Evolutionary conservation across 2,797 vertebrate species (phyloP).

Genomic region (Schizothorax lantsangensis): DNA sequence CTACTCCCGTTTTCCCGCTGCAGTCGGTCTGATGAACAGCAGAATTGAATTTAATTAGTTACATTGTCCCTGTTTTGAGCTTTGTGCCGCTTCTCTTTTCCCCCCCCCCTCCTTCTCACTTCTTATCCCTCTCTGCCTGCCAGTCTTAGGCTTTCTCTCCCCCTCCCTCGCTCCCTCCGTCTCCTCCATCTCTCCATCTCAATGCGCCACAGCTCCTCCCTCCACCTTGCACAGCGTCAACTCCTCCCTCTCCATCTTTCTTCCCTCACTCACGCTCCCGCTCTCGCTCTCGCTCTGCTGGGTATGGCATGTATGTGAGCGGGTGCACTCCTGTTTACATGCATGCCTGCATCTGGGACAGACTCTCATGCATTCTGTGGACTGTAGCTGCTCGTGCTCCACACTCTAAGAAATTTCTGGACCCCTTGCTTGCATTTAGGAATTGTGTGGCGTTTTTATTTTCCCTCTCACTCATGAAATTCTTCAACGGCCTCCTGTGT

Average conservation of each 20-base stretch:
- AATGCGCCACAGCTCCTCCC: constrained; percentile 66
- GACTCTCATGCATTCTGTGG: constrained; percentile 52
- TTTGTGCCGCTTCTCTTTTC: constrained; percentile 46
- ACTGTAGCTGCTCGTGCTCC: constrained; percentile 39
- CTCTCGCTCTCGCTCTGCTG: constrained; percentile 53
- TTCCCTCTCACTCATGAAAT: constrained; percentile 48
- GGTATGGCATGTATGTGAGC: constrained; percentile 65
- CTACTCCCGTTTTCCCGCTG: constrained; percentile 16
- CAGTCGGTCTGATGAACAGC: constrained; percentile 53
- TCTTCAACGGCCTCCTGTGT: constrained; percentile 62
- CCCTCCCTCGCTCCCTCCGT: constrained; percentile 41
- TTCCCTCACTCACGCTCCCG: constrained; percentile 46
- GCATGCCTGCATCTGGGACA: constrained; percentile 60
- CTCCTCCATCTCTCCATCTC: constrained; percentile 61
- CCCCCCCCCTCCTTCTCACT: constrained; percentile 33
- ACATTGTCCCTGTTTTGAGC: constrained; percentile 60
- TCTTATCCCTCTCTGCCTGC: constrained; percentile 48
- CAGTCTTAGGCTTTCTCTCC: constrained; percentile 50
- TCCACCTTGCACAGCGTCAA: constrained; percentile 65
- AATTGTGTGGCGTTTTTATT: constrained; percentile 46
- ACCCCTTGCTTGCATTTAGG: constrained; percentile 45
- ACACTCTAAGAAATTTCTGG: constrained; percentile 44
- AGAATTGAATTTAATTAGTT: constrained; percentile 62
- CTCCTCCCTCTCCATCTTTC: constrained; percentile 64
- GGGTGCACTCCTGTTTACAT: constrained; percentile 66